A percentile compares a stretch with the other conserved stretches of the same genome.
Evolutionary conservation across 2,113 vertebrate genomes (phyloP).

Genomic region (Terrapene triunguis): DNA sequence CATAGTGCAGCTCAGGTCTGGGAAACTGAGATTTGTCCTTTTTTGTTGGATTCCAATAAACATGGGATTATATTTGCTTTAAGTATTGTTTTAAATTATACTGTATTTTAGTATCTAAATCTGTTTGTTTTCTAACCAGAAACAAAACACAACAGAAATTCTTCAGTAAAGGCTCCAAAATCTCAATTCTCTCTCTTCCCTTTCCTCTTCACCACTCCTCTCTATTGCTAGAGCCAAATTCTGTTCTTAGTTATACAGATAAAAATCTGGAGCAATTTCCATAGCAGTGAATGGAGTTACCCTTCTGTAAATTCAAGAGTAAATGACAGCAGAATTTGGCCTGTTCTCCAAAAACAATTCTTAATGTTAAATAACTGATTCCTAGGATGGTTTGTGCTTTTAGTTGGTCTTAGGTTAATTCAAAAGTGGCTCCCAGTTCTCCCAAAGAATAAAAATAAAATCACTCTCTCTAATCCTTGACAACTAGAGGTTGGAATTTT

Average conservation of each 20-base stretch:
- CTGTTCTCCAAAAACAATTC: too few relatives aligned
- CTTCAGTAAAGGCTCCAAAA: not conserved
- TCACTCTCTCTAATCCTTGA: not conserved
- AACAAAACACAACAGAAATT: not conserved
- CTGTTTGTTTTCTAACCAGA: not conserved
- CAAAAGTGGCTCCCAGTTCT: not conserved
- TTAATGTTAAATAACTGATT: not conserved
- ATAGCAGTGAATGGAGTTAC: not conserved
- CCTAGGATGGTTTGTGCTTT: not conserved
- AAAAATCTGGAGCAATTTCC: not conserved
- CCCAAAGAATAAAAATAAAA: not conserved
- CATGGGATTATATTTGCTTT: not conserved
- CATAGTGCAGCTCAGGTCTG: not conserved
- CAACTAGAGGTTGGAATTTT: not conserved
- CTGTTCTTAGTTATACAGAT: not conserved
- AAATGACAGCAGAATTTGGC: not conserved
- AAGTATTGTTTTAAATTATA: not conserved
- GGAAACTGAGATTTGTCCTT: not conserved
- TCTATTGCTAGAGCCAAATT: not conserved
- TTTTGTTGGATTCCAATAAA: not conserved
- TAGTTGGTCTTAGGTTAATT: not conserved
- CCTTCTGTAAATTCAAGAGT: not conserved
- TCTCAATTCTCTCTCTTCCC: not conserved
- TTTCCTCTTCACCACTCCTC: too few relatives aligned
- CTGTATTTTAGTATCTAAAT: not conserved